Base-by-base conservation (phyloP, 2,888 invertebrate genomes). In the Acleris laterana region DNA sequence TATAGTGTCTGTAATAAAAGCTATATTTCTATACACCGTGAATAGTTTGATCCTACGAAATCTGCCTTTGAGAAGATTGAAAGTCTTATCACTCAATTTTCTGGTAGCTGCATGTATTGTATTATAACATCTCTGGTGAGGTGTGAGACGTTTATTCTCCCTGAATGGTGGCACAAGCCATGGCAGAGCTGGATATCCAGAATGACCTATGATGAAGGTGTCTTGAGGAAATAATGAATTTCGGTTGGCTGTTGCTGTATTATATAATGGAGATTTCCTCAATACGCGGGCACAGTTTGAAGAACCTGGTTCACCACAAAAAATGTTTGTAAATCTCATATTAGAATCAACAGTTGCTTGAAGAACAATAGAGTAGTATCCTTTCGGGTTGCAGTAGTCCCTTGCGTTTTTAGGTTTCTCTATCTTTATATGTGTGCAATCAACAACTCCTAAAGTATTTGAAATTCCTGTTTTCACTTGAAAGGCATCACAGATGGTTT, bases 251-350 rank as follows among this genome's bases (percentile, higher is more conserved):
- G 71, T 71, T 64, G 86, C 84, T 68, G 83, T 84, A 62, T 78
- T 77, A 62, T 82, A 87, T 25, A 88, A 68, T 17, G 87, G 87
- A 32, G 87, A 88, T 58, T 83, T 87, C 59, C 80, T 80, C 25
- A 87, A 71, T 17, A 85, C 85, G 65, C 85, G 71, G n/a, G 80
- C 67, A 73, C 83, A 78, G 67, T 80, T 85, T 48, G 79, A 79
- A 49, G 87, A 87, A 5, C 88, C 88, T 65, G 88, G 87, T 73
- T 87, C 87, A 46, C 88, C 88, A 77, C 88, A 88, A 70, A 81
- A 88, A 62, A 88, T 74, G 68, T 86, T 87, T 49, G 85, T 87
- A 69, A 88, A 87, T 50, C 76, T 78, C 69, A 87, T 71, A 70
- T 83, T 83, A 22, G 82, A 74, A 77, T 87, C 86, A 62, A 87